Percentiles rank a stretch among this genome's conserved stretches.
phyloP scores from a whole-genome alignment of 2,888 invertebrate species.

The Nephrocerus scutellatus region DNA sequence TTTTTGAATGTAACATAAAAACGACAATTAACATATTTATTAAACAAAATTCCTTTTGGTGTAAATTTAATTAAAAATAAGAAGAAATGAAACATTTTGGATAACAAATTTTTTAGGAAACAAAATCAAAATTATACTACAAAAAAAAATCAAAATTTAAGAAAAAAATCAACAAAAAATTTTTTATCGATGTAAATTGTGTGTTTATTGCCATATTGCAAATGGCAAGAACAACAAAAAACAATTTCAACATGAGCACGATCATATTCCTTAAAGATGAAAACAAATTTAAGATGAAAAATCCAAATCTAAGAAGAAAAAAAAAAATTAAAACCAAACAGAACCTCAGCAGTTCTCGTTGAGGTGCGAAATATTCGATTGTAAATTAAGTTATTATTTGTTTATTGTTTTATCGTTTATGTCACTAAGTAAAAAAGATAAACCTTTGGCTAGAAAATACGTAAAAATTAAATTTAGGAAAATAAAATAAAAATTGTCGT shows the following conservation, averaged over 20 bases:
- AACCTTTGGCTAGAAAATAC: conserved; percentile 19
- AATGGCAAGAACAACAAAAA: conserved; percentile 17
- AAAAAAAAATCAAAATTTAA: conserved; percentile 16
- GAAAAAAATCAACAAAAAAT: conserved; percentile 11
- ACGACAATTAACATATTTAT: too few relatives aligned
- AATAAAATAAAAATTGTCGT: too few relatives aligned
- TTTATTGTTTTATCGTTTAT: conserved; percentile 2
- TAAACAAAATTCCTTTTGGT: too few relatives aligned
- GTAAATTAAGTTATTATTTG: too few relatives aligned
- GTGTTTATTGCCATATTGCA: conserved; percentile 20
- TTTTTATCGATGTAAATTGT: conserved; percentile 22
- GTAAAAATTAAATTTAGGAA: too few relatives aligned
- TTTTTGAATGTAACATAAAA: too few relatives aligned
- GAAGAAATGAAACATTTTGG: too few relatives aligned
- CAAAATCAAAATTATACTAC: conserved; percentile 9
- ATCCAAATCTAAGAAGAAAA: too few relatives aligned
- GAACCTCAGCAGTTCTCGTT: conserved; percentile 17
- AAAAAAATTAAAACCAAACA: conserved; percentile 21
- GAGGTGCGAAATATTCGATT: too few relatives aligned
- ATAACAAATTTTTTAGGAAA: too few relatives aligned
- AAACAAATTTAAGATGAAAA: conserved; percentile 22
- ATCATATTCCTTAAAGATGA: conserved; percentile 35
- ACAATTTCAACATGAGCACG: conserved; percentile 32
- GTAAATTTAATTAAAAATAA: too few relatives aligned
- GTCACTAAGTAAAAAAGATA: conserved; percentile 1